Conservation (phyloP, 2,888 invertebrate genomes). For the Mesoligia furuncula region DNA sequence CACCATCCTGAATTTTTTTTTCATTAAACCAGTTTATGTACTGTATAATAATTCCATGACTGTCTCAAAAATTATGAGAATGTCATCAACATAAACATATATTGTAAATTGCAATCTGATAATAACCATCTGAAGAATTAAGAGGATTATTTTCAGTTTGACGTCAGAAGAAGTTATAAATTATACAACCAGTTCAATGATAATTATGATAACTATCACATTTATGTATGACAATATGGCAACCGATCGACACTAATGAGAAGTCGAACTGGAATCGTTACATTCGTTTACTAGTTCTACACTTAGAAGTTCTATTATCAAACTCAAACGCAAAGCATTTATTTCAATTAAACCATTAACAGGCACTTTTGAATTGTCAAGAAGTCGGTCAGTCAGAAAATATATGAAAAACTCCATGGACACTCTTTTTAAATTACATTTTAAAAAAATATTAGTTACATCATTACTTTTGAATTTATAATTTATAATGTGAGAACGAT, state of each 20-base stretch:
- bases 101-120: neutral
- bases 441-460: too few relatives aligned
- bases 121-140: constrained; percentile 1
- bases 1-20: neutral
- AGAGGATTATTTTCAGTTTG: constrained; percentile 2
- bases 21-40: neutral
- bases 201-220: neutral
- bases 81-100: neutral
- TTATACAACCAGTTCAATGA: neutral
- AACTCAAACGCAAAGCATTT: too few relatives aligned
- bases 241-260: constrained; percentile 13
- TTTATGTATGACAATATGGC: neutral
- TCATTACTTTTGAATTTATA: too few relatives aligned
- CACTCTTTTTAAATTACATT: too few relatives aligned
- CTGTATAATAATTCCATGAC: neutral
- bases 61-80: neutral
- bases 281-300: neutral
- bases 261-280: neutral
- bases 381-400: too few relatives aligned
- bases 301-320: neutral
- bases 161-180: neutral
- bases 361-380: too few relatives aligned
- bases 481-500: too few relatives aligned
- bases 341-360: too few relatives aligned
- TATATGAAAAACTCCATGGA: too few relatives aligned